phyloP scores from a whole-genome alignment of 1,140 invertebrate species.

The Apis laboriosa region DNA sequence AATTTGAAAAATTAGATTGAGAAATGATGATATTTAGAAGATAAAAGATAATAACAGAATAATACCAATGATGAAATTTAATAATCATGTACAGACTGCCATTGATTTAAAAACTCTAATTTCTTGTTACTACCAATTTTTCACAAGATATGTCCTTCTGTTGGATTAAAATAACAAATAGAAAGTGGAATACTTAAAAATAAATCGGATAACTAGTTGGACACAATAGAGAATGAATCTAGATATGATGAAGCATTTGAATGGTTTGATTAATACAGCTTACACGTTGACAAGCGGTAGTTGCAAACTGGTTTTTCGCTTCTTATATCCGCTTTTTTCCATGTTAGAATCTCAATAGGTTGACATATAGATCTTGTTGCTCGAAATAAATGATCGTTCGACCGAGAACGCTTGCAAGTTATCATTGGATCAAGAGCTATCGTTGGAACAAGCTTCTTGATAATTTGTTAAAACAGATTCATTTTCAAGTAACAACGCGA shows the following conservation, averaged over 20 bases:
- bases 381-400: background rate
- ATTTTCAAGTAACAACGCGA: no score
- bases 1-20: no score
- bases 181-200: background rate
- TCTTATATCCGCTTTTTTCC: background rate
- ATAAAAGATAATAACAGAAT: no score
- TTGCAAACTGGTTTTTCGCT: constrained; percentile 20
- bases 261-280: constrained; percentile 24
- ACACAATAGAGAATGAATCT: background rate
- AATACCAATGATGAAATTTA: no score
- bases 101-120: no score
- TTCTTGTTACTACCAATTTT: no score
- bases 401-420: background rate
- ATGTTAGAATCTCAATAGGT: background rate
- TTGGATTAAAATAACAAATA: no score
- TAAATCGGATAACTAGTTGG: background rate
- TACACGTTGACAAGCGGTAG: background rate
- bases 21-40: no score
- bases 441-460: background rate
- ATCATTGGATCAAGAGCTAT: background rate
- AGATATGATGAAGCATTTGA: background rate
- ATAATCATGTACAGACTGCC: no score
- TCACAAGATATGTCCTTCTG: no score
- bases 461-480: background rate
- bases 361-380: background rate